phyloP scores from a whole-genome alignment of 1,140 invertebrate genomes.

The Brachionus sp. region DNA sequence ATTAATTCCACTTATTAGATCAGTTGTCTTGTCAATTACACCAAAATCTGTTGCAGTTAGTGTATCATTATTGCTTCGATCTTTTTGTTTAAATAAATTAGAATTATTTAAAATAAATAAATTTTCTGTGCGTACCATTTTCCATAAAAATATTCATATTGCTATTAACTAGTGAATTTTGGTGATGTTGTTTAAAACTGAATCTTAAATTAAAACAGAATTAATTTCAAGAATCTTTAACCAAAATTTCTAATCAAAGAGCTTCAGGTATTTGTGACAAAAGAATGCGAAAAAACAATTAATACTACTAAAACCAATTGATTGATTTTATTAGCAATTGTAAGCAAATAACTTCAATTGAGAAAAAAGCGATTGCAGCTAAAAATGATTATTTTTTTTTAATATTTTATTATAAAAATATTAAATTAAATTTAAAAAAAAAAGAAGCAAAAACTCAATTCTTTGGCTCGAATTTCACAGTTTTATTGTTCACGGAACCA shows the following conservation, averaged over 20 bases:
- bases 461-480: not conserved
- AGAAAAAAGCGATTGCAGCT: not conserved
- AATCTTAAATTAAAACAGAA: not conserved
- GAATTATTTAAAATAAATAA: not conserved
- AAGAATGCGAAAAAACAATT: too few relatives aligned
- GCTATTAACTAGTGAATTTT: constrained; percentile 27
- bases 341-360: not conserved
- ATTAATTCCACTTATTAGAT: constrained; percentile 22
- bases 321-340: not conserved
- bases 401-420: constrained; percentile 14
- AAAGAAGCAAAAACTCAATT: not conserved
- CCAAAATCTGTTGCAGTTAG: not conserved
- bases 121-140: not conserved
- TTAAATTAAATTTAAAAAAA: not conserved
- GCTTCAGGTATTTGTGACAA: too few relatives aligned
- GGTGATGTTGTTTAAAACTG: constrained; percentile 33
- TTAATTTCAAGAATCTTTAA: not conserved
- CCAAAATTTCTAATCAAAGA: not conserved
- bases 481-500: not conserved
- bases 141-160: constrained; percentile 23
- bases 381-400: not conserved
- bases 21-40: not conserved
- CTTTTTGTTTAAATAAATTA: not conserved
- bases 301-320: not conserved
- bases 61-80: not conserved